Conservation (phyloP, 37 sponge, comb jelly and placozoan species). For the Halichondria panicea region DNA sequence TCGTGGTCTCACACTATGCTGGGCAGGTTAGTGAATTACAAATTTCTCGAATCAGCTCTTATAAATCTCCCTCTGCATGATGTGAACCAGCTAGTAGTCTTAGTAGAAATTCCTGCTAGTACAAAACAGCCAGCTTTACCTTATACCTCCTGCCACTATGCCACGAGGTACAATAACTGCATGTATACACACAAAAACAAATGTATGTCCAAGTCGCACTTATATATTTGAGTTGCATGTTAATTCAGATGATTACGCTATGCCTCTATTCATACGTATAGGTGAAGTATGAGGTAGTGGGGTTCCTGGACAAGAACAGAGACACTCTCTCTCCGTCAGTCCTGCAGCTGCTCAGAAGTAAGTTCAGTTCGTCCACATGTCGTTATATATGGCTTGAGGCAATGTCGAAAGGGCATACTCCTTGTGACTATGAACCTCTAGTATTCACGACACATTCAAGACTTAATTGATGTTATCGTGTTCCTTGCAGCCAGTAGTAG, state of each 20-base stretch:
- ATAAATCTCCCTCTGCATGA: not conserved
- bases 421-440: too few relatives aligned
- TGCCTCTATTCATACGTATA: slow-evolving; percentile 26
- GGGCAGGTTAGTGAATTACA: slow-evolving; percentile 49
- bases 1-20: slow-evolving; percentile 76
- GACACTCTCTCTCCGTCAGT: slow-evolving; percentile 61
- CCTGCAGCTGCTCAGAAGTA: slow-evolving; percentile 23
- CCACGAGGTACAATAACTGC: too few relatives aligned
- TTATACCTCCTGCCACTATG: too few relatives aligned
- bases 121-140: too few relatives aligned
- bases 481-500: slow-evolving; percentile 34
- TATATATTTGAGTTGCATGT: too few relatives aligned
- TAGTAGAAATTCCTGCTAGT: too few relatives aligned
- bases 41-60: not conserved
- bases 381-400: not conserved
- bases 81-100: not conserved
- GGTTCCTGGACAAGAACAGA: slow-evolving; percentile 86
- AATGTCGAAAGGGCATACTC: not conserved
- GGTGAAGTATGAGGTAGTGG: slow-evolving; percentile 71
- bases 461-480: not conserved
- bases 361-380: not conserved
- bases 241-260: too few relatives aligned
- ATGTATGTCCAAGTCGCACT: too few relatives aligned
- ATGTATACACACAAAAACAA: too few relatives aligned
- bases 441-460: too few relatives aligned